Evolutionary conservation across 2,888 invertebrate species (phyloP).

Genomic region (Spisula subtruncata): DNA sequence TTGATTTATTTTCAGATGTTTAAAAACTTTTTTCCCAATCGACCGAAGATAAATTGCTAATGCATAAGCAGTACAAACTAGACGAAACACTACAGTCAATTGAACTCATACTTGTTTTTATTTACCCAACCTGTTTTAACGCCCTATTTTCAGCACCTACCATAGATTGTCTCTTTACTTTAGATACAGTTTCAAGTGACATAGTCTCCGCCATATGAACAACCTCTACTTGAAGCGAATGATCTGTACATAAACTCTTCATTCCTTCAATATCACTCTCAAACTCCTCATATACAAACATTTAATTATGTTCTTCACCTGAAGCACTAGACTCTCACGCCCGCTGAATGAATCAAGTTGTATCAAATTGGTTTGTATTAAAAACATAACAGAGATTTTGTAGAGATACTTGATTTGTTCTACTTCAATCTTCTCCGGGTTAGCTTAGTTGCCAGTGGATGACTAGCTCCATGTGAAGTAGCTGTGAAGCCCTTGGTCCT

Average conservation of each 20-base stretch:
- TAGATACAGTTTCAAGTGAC: conserved; percentile 57
- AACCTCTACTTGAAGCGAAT: conserved; percentile 53
- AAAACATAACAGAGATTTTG: conserved; percentile 61
- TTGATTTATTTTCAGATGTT: too few species aligned
- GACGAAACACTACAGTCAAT: not conserved
- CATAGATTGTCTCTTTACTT: conserved; percentile 38
- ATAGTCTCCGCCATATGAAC: conserved; percentile 26
- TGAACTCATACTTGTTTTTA: not conserved
- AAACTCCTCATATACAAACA: conserved; percentile 44
- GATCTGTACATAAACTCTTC: conserved; percentile 53
- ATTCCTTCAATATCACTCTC: not conserved
- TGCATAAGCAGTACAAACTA: not conserved
- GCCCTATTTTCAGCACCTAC: not conserved
- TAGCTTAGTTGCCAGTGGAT: conserved; percentile 61
- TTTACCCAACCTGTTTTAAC: not conserved
- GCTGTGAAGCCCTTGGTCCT: conserved; percentile 65
- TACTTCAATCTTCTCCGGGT: conserved; percentile 57
- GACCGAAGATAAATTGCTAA: too few species aligned
- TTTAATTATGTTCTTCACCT: conserved; percentile 58
- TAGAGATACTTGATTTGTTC: conserved; percentile 51
- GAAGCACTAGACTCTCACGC: conserved; percentile 62
- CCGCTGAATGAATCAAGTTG: conserved; percentile 59
- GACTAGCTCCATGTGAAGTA: conserved; percentile 65
- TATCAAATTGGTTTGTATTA: conserved; percentile 59
- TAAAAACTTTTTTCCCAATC: too few species aligned